Conservation (phyloP, 1,140 invertebrate genomes). For the Listronotus bonariensis region DNA sequence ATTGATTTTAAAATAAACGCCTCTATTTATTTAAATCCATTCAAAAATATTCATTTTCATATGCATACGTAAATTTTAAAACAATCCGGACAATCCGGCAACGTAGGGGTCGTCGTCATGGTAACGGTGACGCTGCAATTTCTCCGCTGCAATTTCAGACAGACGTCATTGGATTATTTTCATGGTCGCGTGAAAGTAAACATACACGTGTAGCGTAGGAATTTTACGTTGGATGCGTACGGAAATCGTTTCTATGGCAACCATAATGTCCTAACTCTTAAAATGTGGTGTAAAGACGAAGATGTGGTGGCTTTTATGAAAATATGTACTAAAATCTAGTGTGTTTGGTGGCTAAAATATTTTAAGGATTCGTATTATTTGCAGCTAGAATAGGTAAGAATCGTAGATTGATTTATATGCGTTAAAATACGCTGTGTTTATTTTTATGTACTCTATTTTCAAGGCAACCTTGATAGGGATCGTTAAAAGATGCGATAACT, state of each 20-base stretch:
- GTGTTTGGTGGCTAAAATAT: too few species aligned
- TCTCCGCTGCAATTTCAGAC: conserved; percentile 29
- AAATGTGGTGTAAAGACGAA: conserved; percentile 12
- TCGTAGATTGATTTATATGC: too few species aligned
- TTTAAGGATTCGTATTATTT: too few species aligned
- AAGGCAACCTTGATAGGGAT: too few species aligned
- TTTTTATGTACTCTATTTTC: too few species aligned
- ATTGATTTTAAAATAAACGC: too few species aligned
- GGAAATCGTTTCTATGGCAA: conserved; percentile 31
- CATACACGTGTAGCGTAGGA: background rate
- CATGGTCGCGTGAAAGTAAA: conserved; percentile 6
- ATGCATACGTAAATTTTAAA: background rate
- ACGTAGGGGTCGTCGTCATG: conserved; percentile 41
- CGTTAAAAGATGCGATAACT: too few species aligned
- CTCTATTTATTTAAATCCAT: background rate
- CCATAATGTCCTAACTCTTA: conserved; percentile 19
- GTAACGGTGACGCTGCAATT: conserved; percentile 50
- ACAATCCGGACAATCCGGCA: conserved; percentile 11
- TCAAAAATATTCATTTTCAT: background rate
- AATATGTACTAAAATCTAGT: too few species aligned
- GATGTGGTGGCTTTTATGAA: background rate
- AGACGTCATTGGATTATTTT: conserved; percentile 32
- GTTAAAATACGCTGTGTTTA: too few species aligned
- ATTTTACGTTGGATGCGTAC: conserved; percentile 15
- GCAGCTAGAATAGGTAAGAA: too few species aligned